Percentiles rank a stretch among this genome's conserved stretches.
Conservation (phyloP, 2,797 vertebrate genomes). For the Chaetodon trifasciatus region DNA sequence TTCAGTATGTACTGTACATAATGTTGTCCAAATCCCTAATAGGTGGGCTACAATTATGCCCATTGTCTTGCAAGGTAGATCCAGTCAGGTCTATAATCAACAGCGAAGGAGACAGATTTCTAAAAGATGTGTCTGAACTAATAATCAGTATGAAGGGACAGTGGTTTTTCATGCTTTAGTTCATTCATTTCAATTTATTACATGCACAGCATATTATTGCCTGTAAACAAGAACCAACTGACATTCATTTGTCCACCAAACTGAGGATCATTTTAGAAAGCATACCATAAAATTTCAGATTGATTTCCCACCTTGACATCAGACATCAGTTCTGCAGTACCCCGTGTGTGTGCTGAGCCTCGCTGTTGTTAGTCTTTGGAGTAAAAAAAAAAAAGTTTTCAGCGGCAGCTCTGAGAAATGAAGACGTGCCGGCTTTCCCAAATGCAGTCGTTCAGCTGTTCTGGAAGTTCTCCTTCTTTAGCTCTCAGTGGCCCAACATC, state of each 20-base stretch:
- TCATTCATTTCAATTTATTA: background rate
- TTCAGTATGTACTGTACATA: background rate
- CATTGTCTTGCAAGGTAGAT: background rate
- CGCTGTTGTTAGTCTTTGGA: conserved; percentile 2
- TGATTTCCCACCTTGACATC: background rate
- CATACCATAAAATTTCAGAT: background rate
- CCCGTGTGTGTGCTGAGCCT: background rate
- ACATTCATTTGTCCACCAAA: background rate
- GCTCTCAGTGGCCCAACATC: conserved; percentile 26
- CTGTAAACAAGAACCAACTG: background rate
- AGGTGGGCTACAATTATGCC: background rate
- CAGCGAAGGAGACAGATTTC: background rate
- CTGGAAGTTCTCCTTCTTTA: conserved; percentile 2
- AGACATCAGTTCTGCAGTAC: background rate
- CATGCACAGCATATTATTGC: background rate
- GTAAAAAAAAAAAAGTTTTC: conserved; percentile 6
- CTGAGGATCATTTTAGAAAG: background rate
- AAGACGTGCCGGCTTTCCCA: background rate
- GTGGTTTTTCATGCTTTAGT: background rate
- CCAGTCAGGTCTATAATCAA: background rate
- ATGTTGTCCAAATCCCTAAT: background rate
- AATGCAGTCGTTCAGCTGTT: conserved; percentile 10
- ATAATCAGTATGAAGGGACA: background rate
- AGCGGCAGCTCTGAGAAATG: background rate
- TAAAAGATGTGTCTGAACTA: background rate